Base-by-base conservation (phyloP, 2,113 vertebrate genomes). In the Motacilla alba region DNA sequence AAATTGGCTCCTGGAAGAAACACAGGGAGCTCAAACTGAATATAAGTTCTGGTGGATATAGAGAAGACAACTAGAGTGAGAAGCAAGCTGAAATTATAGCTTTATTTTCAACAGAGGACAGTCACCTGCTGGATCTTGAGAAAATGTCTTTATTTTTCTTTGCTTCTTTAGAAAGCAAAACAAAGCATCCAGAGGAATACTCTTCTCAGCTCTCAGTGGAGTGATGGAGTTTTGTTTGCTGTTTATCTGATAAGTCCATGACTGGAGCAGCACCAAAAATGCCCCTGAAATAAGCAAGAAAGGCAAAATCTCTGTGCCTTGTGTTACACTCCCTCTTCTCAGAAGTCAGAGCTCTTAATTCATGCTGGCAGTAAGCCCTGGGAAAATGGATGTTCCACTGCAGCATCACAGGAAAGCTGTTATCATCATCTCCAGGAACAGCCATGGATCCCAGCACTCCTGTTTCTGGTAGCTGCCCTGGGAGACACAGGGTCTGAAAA, bases 1-100 rank as follows among this genome's bases (percentile, higher is more conserved):
- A 95, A 94, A 95, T 80, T 95, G 84, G 35, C 2, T 14, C 27
- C 89, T 94, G 84, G 58, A 93, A 93, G 74, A 95, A 93, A 90
- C 58, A 49, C 50, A 90, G 50, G 70, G 46, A 88, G 27, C 43
- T 94, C 74, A 90, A 79, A 82, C 41, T 69, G 70, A 91, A 91
- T 80, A 35, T 73, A 78, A 87, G 77, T 79, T 62, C 62, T 60
- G 31, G 44, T 68, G 19, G 49, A 89, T 84, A 78, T 16, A 84
- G 43, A 69, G 83, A 90, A 83, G n/a, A 30, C 49, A 87, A 85
- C 72, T 6, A 69, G n/a, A 85, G 58, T 41, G 50, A 94, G 43
- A n/a, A 87, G 50, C 30, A 85, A 82, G 59, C 43, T 90, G 67
- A 79, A 87, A 82, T 87, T 73, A 83, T 18, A 10, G 39, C 46